These are phyloP conservation scores for Cheilosia pagana DNA, from an alignment of 2,888 invertebrate genomes.

Conservation along the genomic window DNA sequence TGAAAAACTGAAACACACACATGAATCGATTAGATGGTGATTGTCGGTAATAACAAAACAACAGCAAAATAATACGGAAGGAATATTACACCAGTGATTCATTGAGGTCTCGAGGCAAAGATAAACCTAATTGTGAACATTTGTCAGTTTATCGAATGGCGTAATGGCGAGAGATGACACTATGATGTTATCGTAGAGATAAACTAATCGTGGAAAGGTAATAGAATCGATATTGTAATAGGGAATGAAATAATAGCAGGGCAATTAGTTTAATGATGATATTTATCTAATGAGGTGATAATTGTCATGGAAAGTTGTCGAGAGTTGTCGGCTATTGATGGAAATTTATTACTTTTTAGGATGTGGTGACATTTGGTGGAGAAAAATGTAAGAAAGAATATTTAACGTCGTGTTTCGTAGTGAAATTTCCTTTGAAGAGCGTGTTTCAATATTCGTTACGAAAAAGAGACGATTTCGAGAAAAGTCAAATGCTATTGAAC, in stretches of 20 bases:
- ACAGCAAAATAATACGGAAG: conserved; percentile 27
- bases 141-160: neutral
- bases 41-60: neutral
- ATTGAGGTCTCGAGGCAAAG: neutral
- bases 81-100: conserved; percentile 39
- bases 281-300: neutral
- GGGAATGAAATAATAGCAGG: conserved; percentile 20
- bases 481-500: too few relatives aligned
- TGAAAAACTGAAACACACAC: neutral
- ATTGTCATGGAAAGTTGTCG: neutral
- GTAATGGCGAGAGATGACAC: conserved; percentile 3
- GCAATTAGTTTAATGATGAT: conserved; percentile 32
- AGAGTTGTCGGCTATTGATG: neutral
- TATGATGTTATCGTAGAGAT: neutral
- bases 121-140: neutral
- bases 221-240: neutral
- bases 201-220: neutral
- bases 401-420: too few relatives aligned
- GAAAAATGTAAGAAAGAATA: too few relatives aligned
- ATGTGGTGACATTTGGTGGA: too few relatives aligned
- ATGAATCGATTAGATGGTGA: neutral
- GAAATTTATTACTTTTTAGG: too few relatives aligned
- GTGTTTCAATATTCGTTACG: too few relatives aligned
- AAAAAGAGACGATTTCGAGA: too few relatives aligned
- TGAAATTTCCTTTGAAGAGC: too few relatives aligned